A percentile compares a stretch with the other conserved stretches of the same genome.
phyloP scores from a whole-genome alignment of 2,113 vertebrate genomes.

The Oxygymnocypris stewartii region DNA sequence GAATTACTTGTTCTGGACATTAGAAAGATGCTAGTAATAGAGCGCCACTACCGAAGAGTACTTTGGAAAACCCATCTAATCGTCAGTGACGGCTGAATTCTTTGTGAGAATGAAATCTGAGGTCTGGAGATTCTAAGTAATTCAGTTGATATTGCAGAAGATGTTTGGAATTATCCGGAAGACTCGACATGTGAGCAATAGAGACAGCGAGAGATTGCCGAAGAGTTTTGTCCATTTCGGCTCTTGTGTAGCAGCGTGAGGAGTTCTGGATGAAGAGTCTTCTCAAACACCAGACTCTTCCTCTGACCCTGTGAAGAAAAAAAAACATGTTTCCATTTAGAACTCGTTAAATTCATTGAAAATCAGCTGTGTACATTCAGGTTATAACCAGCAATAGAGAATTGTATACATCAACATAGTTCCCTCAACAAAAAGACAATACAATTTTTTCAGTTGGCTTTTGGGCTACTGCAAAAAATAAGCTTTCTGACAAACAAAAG shows the following conservation, averaged over 20 bases:
- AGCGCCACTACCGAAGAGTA: background rate
- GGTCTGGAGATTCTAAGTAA: slow-evolving; percentile 58
- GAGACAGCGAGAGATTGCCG: slow-evolving; percentile 47
- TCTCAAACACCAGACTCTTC: slow-evolving; percentile 87
- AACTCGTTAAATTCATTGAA: background rate
- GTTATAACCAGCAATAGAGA: background rate
- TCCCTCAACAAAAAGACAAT: background rate
- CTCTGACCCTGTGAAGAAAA: slow-evolving; percentile 81
- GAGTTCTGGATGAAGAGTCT: slow-evolving; percentile 76
- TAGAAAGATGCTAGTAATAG: background rate
- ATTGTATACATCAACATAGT: background rate
- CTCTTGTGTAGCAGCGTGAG: slow-evolving; percentile 74
- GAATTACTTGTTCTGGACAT: background rate
- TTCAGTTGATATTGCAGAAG: slow-evolving; percentile 53
- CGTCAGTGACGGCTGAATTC: background rate
- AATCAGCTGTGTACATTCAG: background rate
- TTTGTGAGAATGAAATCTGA: slow-evolving; percentile 51
- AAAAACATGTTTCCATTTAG: background rate
- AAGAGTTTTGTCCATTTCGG: slow-evolving; percentile 71
- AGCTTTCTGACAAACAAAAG: background rate
- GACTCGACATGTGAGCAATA: slow-evolving; percentile 57
- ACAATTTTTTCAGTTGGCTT: background rate
- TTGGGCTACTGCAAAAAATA: background rate
- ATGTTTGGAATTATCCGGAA: slow-evolving; percentile 70
- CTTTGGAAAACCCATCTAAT: background rate